A percentile compares a stretch with the other conserved stretches of the same genome.
Conservation (phyloP, 2,113 vertebrate species). For the Aspiorhynchus laticeps region DNA sequence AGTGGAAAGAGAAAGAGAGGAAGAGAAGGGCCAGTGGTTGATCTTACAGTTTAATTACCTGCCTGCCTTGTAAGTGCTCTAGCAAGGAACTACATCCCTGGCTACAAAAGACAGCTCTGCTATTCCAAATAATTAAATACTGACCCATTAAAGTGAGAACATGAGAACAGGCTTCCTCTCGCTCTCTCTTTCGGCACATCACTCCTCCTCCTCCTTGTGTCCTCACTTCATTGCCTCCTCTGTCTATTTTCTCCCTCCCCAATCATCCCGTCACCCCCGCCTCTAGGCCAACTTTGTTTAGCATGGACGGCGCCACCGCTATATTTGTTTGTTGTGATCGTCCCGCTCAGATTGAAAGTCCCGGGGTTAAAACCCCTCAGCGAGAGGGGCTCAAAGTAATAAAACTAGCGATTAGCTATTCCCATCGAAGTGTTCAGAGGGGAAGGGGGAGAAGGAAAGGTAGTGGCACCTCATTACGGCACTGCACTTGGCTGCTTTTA, state of each 20-base stretch:
- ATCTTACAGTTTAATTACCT: slow-evolving; percentile 82
- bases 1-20: slow-evolving; percentile 58
- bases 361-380: slow-evolving; percentile 71
- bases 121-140: slow-evolving; percentile 73
- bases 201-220: slow-evolving; percentile 42
- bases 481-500: slow-evolving; percentile 98
- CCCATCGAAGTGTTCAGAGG: slow-evolving; percentile 75
- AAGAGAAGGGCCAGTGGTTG: slow-evolving; percentile 53
- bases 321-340: slow-evolving; percentile 66
- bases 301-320: slow-evolving; percentile 46
- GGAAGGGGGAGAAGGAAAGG: slow-evolving; percentile 80
- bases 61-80: slow-evolving; percentile 79
- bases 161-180: slow-evolving; percentile 59
- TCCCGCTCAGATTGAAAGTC: slow-evolving; percentile 70
- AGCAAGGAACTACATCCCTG: slow-evolving; percentile 76
- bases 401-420: slow-evolving; percentile 80
- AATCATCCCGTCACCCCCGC: slow-evolving; percentile 21
- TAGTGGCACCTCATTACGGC: slow-evolving; percentile 99
- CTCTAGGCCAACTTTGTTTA: slow-evolving; percentile 64
- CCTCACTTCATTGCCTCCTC: slow-evolving; percentile 65
- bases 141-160: slow-evolving; percentile 69
- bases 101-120: slow-evolving; percentile 75
- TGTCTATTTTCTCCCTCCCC: slow-evolving; percentile 55
- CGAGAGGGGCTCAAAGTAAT: slow-evolving; percentile 77
- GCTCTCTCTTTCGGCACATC: slow-evolving; percentile 56